Conservation (phyloP, 2,888 invertebrate genomes). For the Metellina segmentata region DNA sequence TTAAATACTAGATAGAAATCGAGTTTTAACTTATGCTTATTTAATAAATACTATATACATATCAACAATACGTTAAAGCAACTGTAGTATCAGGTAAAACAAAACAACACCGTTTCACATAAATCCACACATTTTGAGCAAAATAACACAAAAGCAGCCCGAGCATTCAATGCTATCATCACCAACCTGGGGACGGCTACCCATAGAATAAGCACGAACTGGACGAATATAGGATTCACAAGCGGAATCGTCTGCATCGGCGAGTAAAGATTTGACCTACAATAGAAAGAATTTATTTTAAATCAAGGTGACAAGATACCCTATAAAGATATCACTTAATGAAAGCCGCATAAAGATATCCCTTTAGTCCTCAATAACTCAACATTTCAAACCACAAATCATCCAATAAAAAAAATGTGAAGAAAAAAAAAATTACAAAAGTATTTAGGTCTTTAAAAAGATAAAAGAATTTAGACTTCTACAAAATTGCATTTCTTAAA, state of each 20-base stretch:
- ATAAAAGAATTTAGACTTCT: too few species aligned
- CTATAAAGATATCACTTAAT: not conserved
- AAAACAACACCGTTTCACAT: constrained; percentile 4
- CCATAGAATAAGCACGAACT: constrained; percentile 91
- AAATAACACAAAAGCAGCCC: constrained; percentile 54
- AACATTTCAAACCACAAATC: too few species aligned
- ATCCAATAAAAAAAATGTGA: too few species aligned
- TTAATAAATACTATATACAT: not conserved
- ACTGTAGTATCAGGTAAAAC: not conserved
- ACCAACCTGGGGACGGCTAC: constrained; percentile 86
- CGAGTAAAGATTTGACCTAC: constrained; percentile 88
- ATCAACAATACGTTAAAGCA: not conserved
- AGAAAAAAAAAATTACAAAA: too few species aligned
- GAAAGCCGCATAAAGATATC: too few species aligned
- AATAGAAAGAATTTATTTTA: not conserved
- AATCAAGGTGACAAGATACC: not conserved
- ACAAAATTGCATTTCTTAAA: too few species aligned
- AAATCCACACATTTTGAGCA: constrained; percentile 56
- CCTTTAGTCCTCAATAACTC: too few species aligned
- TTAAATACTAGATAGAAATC: not conserved
- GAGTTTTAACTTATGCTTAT: not conserved
- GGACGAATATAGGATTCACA: constrained; percentile 84
- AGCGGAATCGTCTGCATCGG: constrained; percentile 85
- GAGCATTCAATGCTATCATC: constrained; percentile 62
- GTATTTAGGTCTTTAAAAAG: too few species aligned